These are phyloP conservation scores for Aphrophora alni DNA, from an alignment of 2,888 invertebrate species.

Conservation along the genomic window DNA sequence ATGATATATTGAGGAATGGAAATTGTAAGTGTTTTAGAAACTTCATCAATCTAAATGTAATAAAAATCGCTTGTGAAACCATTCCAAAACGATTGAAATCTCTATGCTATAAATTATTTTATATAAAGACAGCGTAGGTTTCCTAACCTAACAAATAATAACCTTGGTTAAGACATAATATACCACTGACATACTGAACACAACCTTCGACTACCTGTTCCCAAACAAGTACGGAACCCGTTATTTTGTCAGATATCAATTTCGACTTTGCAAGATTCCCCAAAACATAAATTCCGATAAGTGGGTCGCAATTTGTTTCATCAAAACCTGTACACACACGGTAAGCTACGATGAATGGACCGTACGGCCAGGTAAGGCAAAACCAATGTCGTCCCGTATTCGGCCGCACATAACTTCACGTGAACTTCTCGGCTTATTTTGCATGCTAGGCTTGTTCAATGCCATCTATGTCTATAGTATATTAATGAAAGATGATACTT, in stretches of 20 bases:
- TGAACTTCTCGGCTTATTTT: not conserved
- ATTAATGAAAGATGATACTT: not conserved
- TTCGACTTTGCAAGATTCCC: not conserved
- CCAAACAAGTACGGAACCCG: not conserved
- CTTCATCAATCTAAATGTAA: too few species aligned
- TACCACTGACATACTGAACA: not conserved
- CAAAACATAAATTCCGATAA: not conserved
- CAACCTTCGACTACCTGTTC: not conserved
- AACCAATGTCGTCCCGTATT: not conserved
- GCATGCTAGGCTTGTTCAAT: slow-evolving; percentile 1
- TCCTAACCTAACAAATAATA: too few species aligned
- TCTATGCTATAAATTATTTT: too few species aligned
- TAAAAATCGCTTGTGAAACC: too few species aligned
- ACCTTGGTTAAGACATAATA: not conserved
- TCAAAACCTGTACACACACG: too few species aligned
- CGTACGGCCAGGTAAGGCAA: not conserved
- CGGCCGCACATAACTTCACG: not conserved
- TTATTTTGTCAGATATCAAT: not conserved
- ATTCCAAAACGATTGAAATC: too few species aligned
- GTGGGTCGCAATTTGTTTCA: not conserved
- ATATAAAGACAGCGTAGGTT: too few species aligned
- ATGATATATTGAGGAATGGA: too few species aligned
- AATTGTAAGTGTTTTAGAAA: too few species aligned
- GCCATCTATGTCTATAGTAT: not conserved
- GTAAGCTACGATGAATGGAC: not conserved